Base-by-base conservation (phyloP, 2,797 vertebrate species). In the Fratercula arctica region DNA sequence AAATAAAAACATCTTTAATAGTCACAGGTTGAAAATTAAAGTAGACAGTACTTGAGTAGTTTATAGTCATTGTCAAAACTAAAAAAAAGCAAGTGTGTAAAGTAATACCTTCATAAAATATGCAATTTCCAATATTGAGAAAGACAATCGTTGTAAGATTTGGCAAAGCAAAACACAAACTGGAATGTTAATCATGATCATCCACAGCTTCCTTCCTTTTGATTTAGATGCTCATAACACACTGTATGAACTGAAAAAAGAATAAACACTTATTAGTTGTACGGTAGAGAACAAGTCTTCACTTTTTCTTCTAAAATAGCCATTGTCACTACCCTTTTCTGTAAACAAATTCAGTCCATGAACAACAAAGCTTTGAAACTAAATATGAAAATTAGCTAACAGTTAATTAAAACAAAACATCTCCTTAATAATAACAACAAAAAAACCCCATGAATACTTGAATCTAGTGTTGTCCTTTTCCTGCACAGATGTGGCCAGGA, bases 231-330 rank as follows among this genome's bases (percentile, higher is more conserved):
- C 98, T 98, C 98, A 98, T 98, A 68, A 98, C 96, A 84, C 97
- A 98, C 82, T 98, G 98, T 87, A 98, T 98, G 96, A 98, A 98
- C 98, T 98, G 94, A n/a, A 97, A 97, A 94, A 88, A 89, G 26
- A 93, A 82, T 6, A 89, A 82, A 5, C 59, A 63, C 12, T 46
- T 51, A 51, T 92, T 56, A 90, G 73, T 66, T 51, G 23, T 12
- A 43, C 9, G 12, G 13, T 10, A 60, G 11, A 86, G 60, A 72
- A 60, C 0, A 3, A 46, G 18, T 41, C 50, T 59, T 41, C 35
- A 41, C 10, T 68, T 56, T 28, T 69, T 82, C 26, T 86, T 24
- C 39, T 54, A 25, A 60, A 73, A 43, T 29, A 43, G 2, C 39
- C n/a, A n/a, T 13, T 60, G 39, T 39, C 33, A 35, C 37, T 66